Base-by-base conservation (phyloP, 1,140 invertebrate genomes). In the Pomacea maculata region DNA sequence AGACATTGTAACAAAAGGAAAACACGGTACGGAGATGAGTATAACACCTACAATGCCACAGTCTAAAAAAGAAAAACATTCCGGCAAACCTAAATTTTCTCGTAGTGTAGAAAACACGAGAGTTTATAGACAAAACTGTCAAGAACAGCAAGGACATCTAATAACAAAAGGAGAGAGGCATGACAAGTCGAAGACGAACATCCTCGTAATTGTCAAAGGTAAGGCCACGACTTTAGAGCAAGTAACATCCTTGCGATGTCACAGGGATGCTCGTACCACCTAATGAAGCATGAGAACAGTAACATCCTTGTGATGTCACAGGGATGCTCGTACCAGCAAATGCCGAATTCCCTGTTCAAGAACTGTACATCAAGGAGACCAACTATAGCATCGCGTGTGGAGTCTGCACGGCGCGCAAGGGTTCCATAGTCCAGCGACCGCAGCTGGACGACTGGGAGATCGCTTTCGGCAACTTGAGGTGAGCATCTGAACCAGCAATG, bases 371-470 rank as follows among this genome's bases (percentile, higher is more conserved):
- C 21, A 14, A 55, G 34, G 25, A 55, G 64, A 78, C 67, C 12
- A 78, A 78, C 25, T 52, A 54, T 17, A 78, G 77, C 34, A 54
- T 78, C 65, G 77, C 65, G 17, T 78, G 77, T n/a, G 77, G 77
- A n/a, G 67, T 78, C 1, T 78, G 77, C 52, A 65, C 68, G 77
- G 77, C 65, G 6, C 8, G 52, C 4, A 67, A 54, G 52, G 77
- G 77, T 29, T 54, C 57, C 67, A 45, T 78, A 12, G 77, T 54
- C 45, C 11, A 15, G 7, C 34, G 65, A 70, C 77, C 77, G 1
- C 52, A 71, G 15, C 65, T 78, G 77, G 52, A 78, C 67, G 77
- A 78, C 77, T 78, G 77, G 77, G 77, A 78, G 21, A 29, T 70
- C n/a, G 3, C 19, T 14, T 78, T 78, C n/a, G 77, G 77, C 6